A percentile compares a stretch with the other conserved stretches of the same genome.
phyloP scores from a whole-genome alignment of 2,113 vertebrate species.

The Aptenodytes patagonicus region DNA sequence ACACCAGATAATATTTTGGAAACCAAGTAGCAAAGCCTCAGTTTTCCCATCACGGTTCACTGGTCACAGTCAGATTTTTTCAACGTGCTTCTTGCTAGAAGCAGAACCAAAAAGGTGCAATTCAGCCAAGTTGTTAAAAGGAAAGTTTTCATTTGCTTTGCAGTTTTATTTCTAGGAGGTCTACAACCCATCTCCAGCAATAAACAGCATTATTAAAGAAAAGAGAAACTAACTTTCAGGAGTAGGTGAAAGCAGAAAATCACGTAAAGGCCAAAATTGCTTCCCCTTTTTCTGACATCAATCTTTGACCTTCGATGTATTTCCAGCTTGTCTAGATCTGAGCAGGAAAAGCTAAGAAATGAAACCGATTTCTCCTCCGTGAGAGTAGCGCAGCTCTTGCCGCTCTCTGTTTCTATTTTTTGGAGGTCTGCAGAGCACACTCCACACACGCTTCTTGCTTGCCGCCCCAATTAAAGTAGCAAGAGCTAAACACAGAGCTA shows the following conservation, averaged over 20 bases:
- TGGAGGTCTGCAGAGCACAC: not conserved
- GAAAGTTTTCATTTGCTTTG: not conserved
- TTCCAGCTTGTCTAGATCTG: not conserved
- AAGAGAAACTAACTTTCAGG: not conserved
- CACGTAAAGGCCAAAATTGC: not conserved
- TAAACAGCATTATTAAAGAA: not conserved
- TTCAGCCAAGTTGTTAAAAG: not conserved
- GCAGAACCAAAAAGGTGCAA: not conserved
- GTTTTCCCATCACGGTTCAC: not conserved
- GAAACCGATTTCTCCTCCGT: not conserved
- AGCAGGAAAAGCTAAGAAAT: not conserved
- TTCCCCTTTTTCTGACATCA: not conserved
- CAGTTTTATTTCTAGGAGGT: not conserved
- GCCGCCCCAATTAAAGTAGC: not conserved
- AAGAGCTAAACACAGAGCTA: not conserved
- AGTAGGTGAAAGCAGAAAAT: not conserved
- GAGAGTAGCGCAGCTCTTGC: not conserved
- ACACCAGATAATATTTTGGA: not conserved
- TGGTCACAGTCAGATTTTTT: not conserved
- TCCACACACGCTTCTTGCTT: not conserved
- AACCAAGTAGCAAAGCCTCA: not conserved
- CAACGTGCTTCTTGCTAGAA: not conserved
- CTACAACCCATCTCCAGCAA: not conserved
- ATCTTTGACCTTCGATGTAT: not conserved
- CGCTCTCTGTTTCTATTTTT: not conserved